These are phyloP conservation scores for Stichodactyla helianthus DNA, from an alignment of 64 coral and sea anemone species.

Conservation along the genomic window DNA sequence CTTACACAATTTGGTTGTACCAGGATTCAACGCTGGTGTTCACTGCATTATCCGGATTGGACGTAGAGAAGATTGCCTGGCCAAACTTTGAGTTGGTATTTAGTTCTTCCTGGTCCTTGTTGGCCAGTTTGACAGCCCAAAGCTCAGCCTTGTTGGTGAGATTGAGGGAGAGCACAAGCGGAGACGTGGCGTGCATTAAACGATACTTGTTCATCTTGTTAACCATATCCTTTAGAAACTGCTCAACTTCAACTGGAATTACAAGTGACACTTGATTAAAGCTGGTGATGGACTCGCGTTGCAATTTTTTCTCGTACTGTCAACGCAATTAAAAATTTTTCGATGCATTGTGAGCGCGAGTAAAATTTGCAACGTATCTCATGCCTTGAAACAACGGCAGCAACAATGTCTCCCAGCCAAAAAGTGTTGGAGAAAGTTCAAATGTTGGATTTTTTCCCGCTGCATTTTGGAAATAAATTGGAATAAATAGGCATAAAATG, in stretches of 20 bases:
- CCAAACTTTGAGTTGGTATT: slow-evolving; percentile 76
- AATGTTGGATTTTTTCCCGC: too few relatives aligned
- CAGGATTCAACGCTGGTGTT: slow-evolving; percentile 58
- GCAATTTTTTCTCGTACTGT: too few relatives aligned
- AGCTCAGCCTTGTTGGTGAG: slow-evolving; percentile 57
- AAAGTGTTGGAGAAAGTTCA: too few relatives aligned
- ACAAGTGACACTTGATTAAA: background rate
- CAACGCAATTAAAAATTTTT: too few relatives aligned
- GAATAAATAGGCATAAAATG: too few relatives aligned
- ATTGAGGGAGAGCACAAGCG: slow-evolving; percentile 61
- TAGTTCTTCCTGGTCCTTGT: slow-evolving; percentile 58
- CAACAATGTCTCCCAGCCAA: too few relatives aligned
- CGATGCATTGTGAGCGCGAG: too few relatives aligned
- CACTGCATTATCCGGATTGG: slow-evolving; percentile 24
- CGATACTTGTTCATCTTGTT: slow-evolving; percentile 71
- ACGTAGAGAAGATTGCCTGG: slow-evolving; percentile 66
- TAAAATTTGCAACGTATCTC: too few relatives aligned
- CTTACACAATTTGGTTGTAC: slow-evolving; percentile 71
- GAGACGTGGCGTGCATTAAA: slow-evolving; percentile 67
- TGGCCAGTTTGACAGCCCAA: slow-evolving; percentile 57
- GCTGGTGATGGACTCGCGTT: background rate
- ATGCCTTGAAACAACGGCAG: too few relatives aligned
- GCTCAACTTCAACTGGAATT: background rate
- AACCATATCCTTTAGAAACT: slow-evolving; percentile 54
- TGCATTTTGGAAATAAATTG: too few relatives aligned